These are phyloP conservation scores for Hucho hucho DNA, from an alignment of 2,113 vertebrate species.

Conservation along the genomic window DNA sequence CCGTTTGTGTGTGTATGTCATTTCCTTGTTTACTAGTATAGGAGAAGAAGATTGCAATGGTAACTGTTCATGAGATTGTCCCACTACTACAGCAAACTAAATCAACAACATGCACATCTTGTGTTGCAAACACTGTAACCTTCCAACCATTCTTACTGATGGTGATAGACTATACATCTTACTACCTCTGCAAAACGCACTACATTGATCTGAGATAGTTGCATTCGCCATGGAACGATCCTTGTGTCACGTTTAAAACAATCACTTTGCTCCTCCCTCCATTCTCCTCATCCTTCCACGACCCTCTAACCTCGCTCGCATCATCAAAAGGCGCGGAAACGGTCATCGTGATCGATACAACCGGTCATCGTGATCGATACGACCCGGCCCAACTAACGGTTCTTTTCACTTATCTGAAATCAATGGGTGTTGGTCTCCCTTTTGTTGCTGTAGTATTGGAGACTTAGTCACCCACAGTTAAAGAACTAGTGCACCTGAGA, in stretches of 20 bases:
- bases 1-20: background rate
- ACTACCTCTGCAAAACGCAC: background rate
- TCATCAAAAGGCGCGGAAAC: background rate
- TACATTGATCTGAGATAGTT: background rate
- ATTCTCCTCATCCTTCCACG: background rate
- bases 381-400: background rate
- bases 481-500: constrained; percentile 6
- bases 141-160: background rate
- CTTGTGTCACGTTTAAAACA: background rate
- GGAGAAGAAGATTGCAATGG: background rate
- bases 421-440: constrained; percentile 9
- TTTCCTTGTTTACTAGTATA: background rate
- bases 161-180: background rate
- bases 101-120: background rate
- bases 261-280: background rate
- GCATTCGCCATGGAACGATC: background rate
- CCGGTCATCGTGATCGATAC: too few relatives aligned
- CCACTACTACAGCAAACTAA: too few relatives aligned
- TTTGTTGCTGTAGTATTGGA: background rate
- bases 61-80: too few relatives aligned
- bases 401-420: constrained; percentile 18
- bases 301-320: constrained; percentile 11
- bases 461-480: background rate
- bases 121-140: background rate
- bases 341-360: background rate